Conservation (phyloP, 2,113 vertebrate species). For the Phylloscopus whistleri region DNA sequence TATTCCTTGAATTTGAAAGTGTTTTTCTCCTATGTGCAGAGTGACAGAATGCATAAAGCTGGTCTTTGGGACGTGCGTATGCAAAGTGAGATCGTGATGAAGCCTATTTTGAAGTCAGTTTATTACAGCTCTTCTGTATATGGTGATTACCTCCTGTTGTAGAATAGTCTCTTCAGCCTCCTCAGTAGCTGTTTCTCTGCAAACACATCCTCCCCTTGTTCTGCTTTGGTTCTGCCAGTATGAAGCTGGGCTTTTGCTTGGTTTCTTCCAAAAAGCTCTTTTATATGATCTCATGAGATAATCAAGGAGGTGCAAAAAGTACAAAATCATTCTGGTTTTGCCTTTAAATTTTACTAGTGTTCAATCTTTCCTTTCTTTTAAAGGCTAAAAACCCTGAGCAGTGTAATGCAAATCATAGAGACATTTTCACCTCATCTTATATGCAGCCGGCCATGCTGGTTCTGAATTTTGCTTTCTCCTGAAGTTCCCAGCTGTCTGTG, state of each 20-base stretch:
- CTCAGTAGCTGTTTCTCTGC: neutral
- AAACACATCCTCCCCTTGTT: neutral
- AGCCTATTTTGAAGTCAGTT: neutral
- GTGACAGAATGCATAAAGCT: slow-evolving; percentile 40
- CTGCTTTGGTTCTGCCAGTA: neutral
- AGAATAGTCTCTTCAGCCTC: neutral
- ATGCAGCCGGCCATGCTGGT: neutral
- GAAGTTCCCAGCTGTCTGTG: neutral
- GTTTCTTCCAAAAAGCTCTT: neutral
- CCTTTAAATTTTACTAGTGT: neutral
- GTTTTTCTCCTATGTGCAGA: neutral
- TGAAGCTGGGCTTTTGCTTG: neutral
- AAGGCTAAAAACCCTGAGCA: neutral
- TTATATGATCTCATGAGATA: neutral
- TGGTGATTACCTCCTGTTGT: neutral
- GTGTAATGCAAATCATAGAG: neutral
- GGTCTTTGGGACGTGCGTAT: neutral
- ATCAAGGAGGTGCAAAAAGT: neutral
- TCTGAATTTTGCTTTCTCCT: neutral
- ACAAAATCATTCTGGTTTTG: neutral
- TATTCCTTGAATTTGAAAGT: neutral
- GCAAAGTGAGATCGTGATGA: neutral
- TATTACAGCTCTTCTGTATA: neutral
- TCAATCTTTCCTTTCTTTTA: neutral
- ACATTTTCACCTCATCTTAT: neutral